These are phyloP conservation scores for Uropsilus gracilis DNA, from an alignment of 2,113 vertebrate genomes.

Conservation along the genomic window DNA sequence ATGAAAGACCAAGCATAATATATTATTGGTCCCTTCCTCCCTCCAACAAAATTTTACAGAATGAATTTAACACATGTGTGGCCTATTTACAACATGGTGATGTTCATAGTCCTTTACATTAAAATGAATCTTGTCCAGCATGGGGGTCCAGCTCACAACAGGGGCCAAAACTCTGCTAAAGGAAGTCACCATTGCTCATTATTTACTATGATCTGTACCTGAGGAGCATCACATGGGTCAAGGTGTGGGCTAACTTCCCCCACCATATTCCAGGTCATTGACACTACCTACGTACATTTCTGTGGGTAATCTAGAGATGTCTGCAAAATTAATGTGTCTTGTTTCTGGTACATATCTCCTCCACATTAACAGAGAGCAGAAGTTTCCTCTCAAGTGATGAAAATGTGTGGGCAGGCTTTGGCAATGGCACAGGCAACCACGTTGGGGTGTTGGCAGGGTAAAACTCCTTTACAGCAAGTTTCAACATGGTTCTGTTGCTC, in stretches of 20 bases:
- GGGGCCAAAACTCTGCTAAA: neutral
- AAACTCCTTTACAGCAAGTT: constrained; percentile 59
- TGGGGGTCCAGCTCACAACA: neutral
- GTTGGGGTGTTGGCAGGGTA: constrained; percentile 34
- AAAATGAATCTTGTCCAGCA: neutral
- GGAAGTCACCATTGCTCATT: neutral
- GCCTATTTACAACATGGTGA: neutral
- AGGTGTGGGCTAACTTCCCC: neutral
- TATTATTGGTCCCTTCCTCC: neutral
- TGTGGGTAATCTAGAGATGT: neutral
- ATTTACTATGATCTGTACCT: neutral
- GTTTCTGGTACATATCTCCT: neutral
- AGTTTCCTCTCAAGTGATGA: constrained; percentile 49
- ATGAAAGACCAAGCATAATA: neutral
- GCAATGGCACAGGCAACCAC: constrained; percentile 43
- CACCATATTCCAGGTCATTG: neutral
- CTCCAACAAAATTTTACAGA: neutral
- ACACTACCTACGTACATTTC: neutral
- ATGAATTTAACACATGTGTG: neutral
- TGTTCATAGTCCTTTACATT: neutral
- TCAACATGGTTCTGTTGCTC: constrained; percentile 64
- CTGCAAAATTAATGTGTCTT: constrained; percentile 10
- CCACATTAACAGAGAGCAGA: constrained; percentile 16
- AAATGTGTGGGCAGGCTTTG: constrained; percentile 58
- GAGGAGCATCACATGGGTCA: neutral